Evolutionary conservation across 2,888 invertebrate genomes (phyloP).

Genomic region (Cryptus viduatorius): DNA sequence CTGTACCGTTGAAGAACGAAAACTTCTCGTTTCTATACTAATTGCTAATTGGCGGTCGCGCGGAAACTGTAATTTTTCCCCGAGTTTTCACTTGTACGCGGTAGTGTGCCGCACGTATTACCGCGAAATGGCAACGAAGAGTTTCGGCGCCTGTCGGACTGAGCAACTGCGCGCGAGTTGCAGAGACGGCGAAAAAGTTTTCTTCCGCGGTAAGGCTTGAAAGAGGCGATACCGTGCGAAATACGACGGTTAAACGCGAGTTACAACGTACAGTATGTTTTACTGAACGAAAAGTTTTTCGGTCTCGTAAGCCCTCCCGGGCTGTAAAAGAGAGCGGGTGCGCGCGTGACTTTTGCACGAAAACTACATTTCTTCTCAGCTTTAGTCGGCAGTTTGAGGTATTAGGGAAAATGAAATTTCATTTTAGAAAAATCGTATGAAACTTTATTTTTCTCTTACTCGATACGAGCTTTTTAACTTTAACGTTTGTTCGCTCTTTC

Average conservation of each 20-base stretch:
- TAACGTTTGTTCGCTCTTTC: not conserved
- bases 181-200: constrained; percentile 59
- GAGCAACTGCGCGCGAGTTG: constrained; percentile 4
- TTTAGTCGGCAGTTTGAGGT: constrained; percentile 5
- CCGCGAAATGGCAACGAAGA: constrained; percentile 11
- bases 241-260: constrained; percentile 67
- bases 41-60: constrained; percentile 62
- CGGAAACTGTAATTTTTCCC: constrained; percentile 47
- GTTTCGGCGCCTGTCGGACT: constrained; percentile 42
- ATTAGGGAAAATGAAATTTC: constrained; percentile 46
- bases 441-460: not conserved
- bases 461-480: not conserved
- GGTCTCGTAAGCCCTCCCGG: constrained; percentile 28
- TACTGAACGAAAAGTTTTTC: constrained; percentile 59
- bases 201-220: constrained; percentile 43
- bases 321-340: not conserved
- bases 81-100: constrained; percentile 33
- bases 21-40: constrained; percentile 50
- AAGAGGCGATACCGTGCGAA: constrained; percentile 60
- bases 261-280: constrained; percentile 59
- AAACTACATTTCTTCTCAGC: constrained; percentile 40
- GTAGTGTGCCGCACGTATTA: not conserved
- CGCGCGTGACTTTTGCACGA: constrained; percentile 21
- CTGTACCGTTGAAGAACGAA: constrained; percentile 10
- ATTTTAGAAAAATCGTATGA: constrained; percentile 25